Conservation (phyloP, 1,140 invertebrate species). For the Belonocnema kinseyi region DNA sequence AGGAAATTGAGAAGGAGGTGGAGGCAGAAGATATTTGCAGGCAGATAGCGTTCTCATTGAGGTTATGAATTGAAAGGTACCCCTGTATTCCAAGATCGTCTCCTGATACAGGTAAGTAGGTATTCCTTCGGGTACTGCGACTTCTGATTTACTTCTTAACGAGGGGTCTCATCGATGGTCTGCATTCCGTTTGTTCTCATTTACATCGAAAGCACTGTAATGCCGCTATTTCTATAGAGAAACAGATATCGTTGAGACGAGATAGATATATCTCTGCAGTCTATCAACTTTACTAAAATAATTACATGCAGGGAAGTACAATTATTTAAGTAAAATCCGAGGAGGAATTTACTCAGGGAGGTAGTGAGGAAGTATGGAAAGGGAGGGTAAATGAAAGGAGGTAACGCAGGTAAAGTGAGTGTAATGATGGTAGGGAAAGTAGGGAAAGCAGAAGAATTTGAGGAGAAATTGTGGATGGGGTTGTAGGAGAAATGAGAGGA, state of each 20-base stretch:
- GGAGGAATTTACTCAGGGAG: background rate
- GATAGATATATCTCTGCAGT: slow-evolving; percentile 4
- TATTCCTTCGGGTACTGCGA: slow-evolving; percentile 12
- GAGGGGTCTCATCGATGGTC: background rate
- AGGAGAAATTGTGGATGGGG: too few relatives aligned
- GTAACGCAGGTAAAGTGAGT: too few relatives aligned
- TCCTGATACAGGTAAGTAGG: slow-evolving; percentile 2
- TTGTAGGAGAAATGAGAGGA: too few relatives aligned
- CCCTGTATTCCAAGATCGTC: slow-evolving; percentile 5
- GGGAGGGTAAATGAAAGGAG: too few relatives aligned
- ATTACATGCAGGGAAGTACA: background rate
- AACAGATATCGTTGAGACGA: slow-evolving; percentile 20
- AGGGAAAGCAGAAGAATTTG: too few relatives aligned
- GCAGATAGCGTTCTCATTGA: slow-evolving; percentile 26
- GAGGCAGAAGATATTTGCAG: slow-evolving; percentile 13
- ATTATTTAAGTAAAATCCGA: background rate
- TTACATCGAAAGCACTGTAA: slow-evolving; percentile 23
- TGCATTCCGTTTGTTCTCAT: slow-evolving; percentile 29
- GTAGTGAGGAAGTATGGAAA: too few relatives aligned
- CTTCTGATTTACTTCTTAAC: slow-evolving; percentile 25
- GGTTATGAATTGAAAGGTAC: slow-evolving; percentile 30
- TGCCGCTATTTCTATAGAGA: slow-evolving; percentile 10
- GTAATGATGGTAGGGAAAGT: too few relatives aligned
- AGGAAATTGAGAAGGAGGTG: background rate
- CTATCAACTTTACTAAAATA: background rate